Conservation (phyloP, 2,888 invertebrate species). For the Nebria brevicollis region DNA sequence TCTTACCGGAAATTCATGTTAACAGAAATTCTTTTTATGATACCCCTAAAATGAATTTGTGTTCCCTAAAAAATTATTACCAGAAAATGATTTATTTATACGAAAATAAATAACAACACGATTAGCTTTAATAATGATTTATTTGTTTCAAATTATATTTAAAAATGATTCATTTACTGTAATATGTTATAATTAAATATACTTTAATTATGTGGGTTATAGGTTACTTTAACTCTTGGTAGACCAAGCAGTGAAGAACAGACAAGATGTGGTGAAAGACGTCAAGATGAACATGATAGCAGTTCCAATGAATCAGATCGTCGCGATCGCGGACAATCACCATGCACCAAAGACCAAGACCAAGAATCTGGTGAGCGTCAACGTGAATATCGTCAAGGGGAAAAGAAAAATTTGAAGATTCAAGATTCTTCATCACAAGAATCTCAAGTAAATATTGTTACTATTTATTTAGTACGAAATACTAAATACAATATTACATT, state of each 20-base stretch:
- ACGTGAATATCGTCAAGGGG: neutral
- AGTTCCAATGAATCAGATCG: slow-evolving; percentile 17
- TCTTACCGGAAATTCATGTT: too few relatives aligned
- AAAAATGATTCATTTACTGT: too few relatives aligned
- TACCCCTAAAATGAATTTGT: too few relatives aligned
- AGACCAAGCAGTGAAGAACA: neutral
- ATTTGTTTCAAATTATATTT: too few relatives aligned
- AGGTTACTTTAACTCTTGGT: neutral
- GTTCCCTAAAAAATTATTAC: too few relatives aligned
- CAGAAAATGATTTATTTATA: too few relatives aligned
- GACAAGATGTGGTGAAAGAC: neutral
- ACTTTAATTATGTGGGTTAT: neutral
- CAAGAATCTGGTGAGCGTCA: slow-evolving; percentile 1
- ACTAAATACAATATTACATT: neutral
- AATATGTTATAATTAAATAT: too few relatives aligned
- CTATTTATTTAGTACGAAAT: neutral
- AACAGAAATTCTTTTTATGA: too few relatives aligned
- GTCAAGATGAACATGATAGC: neutral
- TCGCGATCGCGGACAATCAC: neutral
- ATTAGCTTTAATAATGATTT: too few relatives aligned
- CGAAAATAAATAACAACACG: too few relatives aligned
- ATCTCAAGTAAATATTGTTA: slow-evolving; percentile 9
- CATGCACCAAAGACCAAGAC: neutral
- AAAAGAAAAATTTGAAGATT: slow-evolving; percentile 14
- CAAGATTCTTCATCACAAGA: slow-evolving; percentile 23